Evolutionary conservation across 2,888 invertebrate genomes (phyloP), one percentile per base, ranked within the genome.

Genomic region (Carabus problematicus): DNA sequence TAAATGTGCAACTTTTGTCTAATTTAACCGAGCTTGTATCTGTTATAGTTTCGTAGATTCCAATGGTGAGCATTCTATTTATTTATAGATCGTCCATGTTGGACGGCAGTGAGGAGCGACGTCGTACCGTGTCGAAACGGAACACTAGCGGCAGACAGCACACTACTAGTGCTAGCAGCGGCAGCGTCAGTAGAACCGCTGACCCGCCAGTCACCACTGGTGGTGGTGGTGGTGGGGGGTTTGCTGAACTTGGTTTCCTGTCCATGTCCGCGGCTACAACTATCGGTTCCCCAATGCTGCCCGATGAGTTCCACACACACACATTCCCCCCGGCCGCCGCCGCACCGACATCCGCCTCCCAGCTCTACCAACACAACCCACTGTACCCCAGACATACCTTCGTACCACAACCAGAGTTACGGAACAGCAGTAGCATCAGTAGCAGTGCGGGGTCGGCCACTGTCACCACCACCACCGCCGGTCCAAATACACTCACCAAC

Each of bases 401-500:
- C 3, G 73, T 9, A 72, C 74, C 9, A 78, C 72, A 55, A 56
- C 77, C 8, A 72, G 73, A 45, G 69, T 74, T 7, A 66, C 81
- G 63, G 71, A 80, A 49, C 78, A 79, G 1, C 58, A 77, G 43
- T 77, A 79, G 3, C 75, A 77, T 4, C 75, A 76, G 47, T 72
- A 18, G 75, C 14, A 70, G 68, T 9, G 45, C 71, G 8, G 70
- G 72, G 39, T 29, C 6, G 8, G 12, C 68, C 54, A 0, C 40
- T 14, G 9, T 14, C 59, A 8, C 41, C 12, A 3, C 41, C 61
- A 9, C 60, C 59, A 3, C 19, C 49, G 9, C 49, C 29, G n/a
- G 43, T 56, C 0, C 55, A 61, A 4, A 55, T 76, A 19, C 78
- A 77, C 80, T 89, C 42, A 90, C 92, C 0, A 93, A 93, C 79